These are phyloP conservation scores for Temnothorax ravouxi DNA, from an alignment of 2,888 invertebrate genomes.

Conservation along the genomic window DNA sequence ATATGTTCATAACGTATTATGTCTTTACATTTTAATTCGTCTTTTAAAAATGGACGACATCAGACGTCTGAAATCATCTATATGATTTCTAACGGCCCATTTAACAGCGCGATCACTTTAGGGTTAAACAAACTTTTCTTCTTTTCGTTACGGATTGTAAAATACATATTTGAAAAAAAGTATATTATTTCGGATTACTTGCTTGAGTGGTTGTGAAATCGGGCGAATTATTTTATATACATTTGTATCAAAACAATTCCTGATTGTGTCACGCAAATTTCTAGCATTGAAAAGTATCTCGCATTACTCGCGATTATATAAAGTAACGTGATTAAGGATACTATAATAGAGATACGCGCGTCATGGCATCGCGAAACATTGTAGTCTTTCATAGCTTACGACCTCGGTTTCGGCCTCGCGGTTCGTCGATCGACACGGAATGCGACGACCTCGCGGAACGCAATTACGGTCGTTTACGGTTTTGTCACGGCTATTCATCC, in stretches of 20 bases:
- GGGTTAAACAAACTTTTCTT: background rate
- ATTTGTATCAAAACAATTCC: background rate
- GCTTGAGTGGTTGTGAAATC: background rate
- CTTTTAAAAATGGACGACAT: too few species aligned
- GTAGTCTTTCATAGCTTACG: background rate
- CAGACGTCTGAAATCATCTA: too few species aligned
- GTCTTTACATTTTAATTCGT: too few species aligned
- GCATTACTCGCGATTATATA: background rate
- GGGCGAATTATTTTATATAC: background rate
- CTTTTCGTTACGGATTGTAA: background rate
- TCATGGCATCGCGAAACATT: background rate
- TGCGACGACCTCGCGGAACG: slow-evolving; percentile 59
- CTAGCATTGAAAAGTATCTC: background rate
- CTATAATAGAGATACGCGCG: background rate
- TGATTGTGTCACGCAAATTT: background rate
- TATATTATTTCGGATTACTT: background rate
- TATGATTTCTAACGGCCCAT: too few species aligned
- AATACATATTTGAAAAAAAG: background rate
- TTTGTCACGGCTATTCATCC: slow-evolving; percentile 77
- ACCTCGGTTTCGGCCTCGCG: background rate
- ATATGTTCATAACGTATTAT: too few species aligned
- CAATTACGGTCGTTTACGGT: slow-evolving; percentile 77
- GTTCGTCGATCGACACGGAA: slow-evolving; percentile 31
- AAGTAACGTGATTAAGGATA: slow-evolving; percentile 18
- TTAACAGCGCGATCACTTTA: too few species aligned